These are phyloP conservation scores for Leptinotarsa texana DNA, from an alignment of 1,140 invertebrate genomes.

Conservation along the genomic window DNA sequence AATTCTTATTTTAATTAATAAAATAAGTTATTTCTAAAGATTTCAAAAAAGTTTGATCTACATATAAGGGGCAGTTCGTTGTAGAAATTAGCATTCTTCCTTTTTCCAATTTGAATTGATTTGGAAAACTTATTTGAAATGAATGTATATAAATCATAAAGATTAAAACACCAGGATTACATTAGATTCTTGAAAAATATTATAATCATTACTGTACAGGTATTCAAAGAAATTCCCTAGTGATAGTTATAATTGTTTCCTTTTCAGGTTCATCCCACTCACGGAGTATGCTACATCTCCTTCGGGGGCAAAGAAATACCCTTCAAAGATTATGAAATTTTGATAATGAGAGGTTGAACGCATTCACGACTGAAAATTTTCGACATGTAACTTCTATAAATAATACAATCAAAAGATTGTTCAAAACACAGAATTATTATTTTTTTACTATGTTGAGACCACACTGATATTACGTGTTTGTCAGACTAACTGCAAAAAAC, in stretches of 20 bases:
- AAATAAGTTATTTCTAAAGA: no score
- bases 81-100: neutral
- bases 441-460: neutral
- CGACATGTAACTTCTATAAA: no score
- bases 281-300: slow-evolving; percentile 71
- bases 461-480: neutral
- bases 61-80: neutral
- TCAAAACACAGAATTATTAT: neutral
- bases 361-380: neutral
- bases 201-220: neutral
- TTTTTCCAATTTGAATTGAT: neutral
- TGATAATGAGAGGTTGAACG: slow-evolving; percentile 48
- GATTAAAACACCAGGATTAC: neutral
- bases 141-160: neutral
- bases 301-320: slow-evolving; percentile 67
- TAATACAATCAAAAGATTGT: neutral
- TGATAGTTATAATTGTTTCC: neutral
- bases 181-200: neutral
- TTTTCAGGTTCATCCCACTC: slow-evolving; percentile 62
- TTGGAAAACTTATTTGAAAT: neutral
- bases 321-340: slow-evolving; percentile 61
- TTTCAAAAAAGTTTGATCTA: no score
- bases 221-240: neutral
- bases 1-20: no score
- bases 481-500: neutral